Base-by-base conservation (phyloP, 2,888 invertebrate species). In the Mimachlamys varia region DNA sequence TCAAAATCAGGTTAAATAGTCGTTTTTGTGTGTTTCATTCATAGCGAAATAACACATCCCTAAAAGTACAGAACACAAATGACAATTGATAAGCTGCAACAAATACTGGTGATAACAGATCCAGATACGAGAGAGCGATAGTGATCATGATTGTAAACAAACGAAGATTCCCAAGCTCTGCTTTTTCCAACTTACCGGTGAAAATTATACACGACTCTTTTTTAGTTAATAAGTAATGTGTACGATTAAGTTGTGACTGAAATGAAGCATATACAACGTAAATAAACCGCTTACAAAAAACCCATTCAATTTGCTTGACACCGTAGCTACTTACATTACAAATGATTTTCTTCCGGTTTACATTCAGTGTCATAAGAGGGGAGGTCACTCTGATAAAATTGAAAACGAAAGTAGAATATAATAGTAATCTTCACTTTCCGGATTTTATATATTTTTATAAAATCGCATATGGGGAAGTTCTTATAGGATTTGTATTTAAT, bases 281-380 rank as follows among this genome's bases (percentile, higher is more conserved):
- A 2, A 7, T 33, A 33, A 33, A 0, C 33, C 2, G 33, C 3
- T 22, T 62, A 62, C 22, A 44, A 44, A n/a, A 2, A 33, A 22
- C 76, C 27, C 15, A 76, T 76, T 76, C 76, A 10, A 76, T 33
- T 76, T 76, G 7, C 76, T 15, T 33, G 76, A 76, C 27, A 33
- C 33, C 76, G 76, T 76, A 76, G 13, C 76, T 76, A 76, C 76
- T 76, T 76, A 76, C 76, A 76, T 76, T 76, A 76, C 76, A 76
- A 76, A 76, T 76, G 27, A 76, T 76, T 76, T 76, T 76, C 76
- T 76, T 76, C 76, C 76, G 76, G 76, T 76, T 76, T 76, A 33
- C 76, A 33, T 4, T 13, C 76, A 12, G 33, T 76, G 76, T 76
- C 76, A 76, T 33, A 33, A 33, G 10, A 76, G 33, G 76, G 76